Base-by-base conservation (phyloP, 2,797 vertebrate species). In the Acropternis orthonyx region DNA sequence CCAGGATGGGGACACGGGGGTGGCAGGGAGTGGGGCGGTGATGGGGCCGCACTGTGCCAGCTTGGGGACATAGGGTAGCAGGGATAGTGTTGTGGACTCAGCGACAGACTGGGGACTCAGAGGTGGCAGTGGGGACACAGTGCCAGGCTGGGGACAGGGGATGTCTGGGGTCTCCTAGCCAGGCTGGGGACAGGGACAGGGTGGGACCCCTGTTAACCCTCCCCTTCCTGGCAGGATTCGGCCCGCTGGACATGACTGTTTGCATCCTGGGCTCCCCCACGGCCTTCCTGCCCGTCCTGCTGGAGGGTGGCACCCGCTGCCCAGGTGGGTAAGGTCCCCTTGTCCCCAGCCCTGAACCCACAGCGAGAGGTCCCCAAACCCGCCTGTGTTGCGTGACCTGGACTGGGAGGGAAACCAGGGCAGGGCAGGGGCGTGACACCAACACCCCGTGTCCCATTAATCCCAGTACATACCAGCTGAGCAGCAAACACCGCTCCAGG, bases 221-320 rank as follows among this genome's bases (percentile, higher is more conserved):
- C 30, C 6, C 37, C 32, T 37, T 10, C 9, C 77, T 4, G 76
- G 61, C 69, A 96, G 95, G 81, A 67, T 87, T 55, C 12, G 90
- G 94, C 30, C 89, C 81, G 0, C 78, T 87, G 90, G 94, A 89
- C 48, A 8, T 72, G 66, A 95, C 95, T 0, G 88, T 95, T 52
- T 96, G 95, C 78, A 51, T 95, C 61, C 90, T 96, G 90, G 95
- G 84, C 74, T 92, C 78, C 18, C 93, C 95, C 68, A 95, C 26
- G 5, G 12, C 77, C 77, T 94, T 94, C 87, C 94, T 97, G 72
- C 65, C 71, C 7, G n/a, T 96, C 68, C 93, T 95, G 88, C 59
- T 94, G 88, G 95, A 95, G 69, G 94, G 89, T 13, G 94, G 95
- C 52, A 74, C 56, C 56, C 90, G 90, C 87, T 95, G 52, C 77